Percentiles rank a stretch among this genome's conserved stretches.
Conservation (phyloP, 2,797 vertebrate genomes). For the Pangasius sanitwongsei region DNA sequence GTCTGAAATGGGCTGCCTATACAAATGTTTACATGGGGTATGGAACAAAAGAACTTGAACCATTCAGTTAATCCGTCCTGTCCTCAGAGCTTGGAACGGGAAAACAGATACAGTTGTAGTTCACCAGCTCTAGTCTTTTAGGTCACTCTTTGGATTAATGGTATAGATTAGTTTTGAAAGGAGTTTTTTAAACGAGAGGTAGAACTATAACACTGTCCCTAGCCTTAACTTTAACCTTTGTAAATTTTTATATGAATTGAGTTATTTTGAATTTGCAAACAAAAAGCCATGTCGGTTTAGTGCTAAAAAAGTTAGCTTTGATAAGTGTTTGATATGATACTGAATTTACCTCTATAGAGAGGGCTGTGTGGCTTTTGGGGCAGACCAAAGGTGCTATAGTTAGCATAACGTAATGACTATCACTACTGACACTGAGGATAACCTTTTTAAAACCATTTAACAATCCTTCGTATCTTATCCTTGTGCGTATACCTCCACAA, state of each 20-base stretch:
- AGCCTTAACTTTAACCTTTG: not conserved
- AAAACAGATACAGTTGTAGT: slow-evolving; percentile 40
- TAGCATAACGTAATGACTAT: not conserved
- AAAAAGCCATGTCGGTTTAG: not conserved
- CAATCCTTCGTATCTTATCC: not conserved
- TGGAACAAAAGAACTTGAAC: slow-evolving; percentile 66
- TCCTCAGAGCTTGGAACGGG: slow-evolving; percentile 46
- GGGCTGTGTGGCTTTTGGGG: not conserved
- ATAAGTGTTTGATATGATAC: not conserved
- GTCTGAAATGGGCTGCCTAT: slow-evolving; percentile 64
- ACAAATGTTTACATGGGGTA: slow-evolving; percentile 76
- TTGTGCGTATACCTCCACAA: too few species aligned
- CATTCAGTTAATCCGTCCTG: slow-evolving; percentile 62
- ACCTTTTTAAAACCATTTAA: not conserved
- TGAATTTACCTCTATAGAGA: not conserved
- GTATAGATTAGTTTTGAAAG: not conserved
- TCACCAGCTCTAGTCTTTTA: not conserved
- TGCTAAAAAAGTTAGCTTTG: not conserved
- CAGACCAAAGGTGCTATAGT: not conserved
- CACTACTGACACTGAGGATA: not conserved
- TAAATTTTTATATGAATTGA: not conserved
- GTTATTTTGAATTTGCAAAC: not conserved
- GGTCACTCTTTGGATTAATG: not conserved
- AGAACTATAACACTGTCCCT: not conserved
- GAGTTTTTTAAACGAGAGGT: not conserved